Evolutionary conservation across 2,797 vertebrate genomes (phyloP).

Genomic region (Tragelaphus oryx): DNA sequence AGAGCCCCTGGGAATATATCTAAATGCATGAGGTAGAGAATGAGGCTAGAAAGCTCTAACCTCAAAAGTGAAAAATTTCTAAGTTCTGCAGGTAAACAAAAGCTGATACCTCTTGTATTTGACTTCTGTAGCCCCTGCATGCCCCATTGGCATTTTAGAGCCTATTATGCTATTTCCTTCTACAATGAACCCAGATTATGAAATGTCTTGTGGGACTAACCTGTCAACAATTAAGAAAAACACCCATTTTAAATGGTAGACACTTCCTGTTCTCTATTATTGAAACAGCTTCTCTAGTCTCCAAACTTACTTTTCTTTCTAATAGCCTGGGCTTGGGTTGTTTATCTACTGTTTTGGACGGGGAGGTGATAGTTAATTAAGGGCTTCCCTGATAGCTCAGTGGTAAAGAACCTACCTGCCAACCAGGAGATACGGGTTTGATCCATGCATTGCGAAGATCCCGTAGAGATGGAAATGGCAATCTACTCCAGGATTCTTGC

Average conservation of each 20-base stretch:
- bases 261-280: neutral
- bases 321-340: neutral
- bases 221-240: neutral
- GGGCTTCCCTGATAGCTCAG: neutral
- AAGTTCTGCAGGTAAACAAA: neutral
- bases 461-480: neutral
- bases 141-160: neutral
- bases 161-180: neutral
- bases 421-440: neutral
- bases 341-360: neutral
- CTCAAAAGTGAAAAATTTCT: neutral
- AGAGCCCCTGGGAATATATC: neutral
- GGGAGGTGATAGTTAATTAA: neutral
- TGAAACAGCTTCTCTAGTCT: neutral
- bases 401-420: neutral
- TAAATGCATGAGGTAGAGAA: neutral
- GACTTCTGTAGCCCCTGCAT: neutral
- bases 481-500: neutral
- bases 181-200: neutral
- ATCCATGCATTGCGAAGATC: neutral
- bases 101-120: neutral
- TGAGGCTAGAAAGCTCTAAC: neutral
- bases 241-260: neutral
- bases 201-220: neutral
- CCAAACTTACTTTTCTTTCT: neutral